phyloP scores from a whole-genome alignment of 2,888 invertebrate genomes.

The Pammene aurita region DNA sequence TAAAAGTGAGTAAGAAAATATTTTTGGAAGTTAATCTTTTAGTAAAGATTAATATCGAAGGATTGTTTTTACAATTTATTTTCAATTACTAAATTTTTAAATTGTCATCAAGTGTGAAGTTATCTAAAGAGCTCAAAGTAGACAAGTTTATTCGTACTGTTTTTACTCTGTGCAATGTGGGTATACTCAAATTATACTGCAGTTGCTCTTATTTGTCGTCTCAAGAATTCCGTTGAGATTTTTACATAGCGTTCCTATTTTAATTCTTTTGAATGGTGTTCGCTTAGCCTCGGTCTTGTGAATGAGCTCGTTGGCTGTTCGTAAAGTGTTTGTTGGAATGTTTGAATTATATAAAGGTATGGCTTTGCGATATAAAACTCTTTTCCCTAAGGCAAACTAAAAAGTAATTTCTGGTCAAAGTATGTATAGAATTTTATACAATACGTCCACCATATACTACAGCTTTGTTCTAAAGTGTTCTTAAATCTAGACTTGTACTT shows the following conservation, averaged over 20 bases:
- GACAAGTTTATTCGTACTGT: constrained; percentile 4
- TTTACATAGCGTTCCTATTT: constrained; percentile 41
- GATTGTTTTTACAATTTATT: no score
- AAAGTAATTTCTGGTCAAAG: no score
- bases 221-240: constrained; percentile 42
- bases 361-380: not conserved
- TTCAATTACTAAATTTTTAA: no score
- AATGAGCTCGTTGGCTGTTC: constrained; percentile 21
- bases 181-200: constrained; percentile 41
- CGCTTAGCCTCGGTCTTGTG: constrained; percentile 16
- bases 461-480: no score
- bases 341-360: not conserved
- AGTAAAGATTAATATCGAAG: no score
- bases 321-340: not conserved
- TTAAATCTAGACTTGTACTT: no score
- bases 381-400: not conserved
- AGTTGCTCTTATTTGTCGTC: constrained; percentile 42
- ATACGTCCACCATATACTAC: no score
- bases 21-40: no score
- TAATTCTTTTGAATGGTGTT: constrained; percentile 40
- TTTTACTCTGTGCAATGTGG: constrained; percentile 8
- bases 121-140: no score
- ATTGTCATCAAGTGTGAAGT: no score
- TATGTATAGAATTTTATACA: no score
- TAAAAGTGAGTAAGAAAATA: no score